Evolutionary conservation across 23 tunicate species (phyloP), one percentile per base, ranked within the genome.

Genomic region (Trididemnum clinides): DNA sequence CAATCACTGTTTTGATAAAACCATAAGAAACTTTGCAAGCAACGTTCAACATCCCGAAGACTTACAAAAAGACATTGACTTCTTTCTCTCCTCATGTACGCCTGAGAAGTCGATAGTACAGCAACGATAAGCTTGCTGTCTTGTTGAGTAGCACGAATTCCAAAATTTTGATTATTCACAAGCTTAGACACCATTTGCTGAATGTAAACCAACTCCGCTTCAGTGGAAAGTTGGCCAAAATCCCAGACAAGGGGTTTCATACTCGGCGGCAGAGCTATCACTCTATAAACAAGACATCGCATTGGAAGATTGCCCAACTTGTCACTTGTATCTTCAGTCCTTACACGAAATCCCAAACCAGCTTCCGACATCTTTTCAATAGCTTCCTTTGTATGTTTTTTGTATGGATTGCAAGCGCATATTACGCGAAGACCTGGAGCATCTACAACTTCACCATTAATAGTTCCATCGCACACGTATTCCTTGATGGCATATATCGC

Each of bases 401-500:
- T 44, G 50, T 87, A 87, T 26, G 91, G 91, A 57, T 87, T 87
- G 57, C 91, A 87, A 30, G 91, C 91, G 33, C 86, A 86, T 25
- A 87, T 71, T 32, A 87, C 81, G 30, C 50, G 50, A 33, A 87
- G 51, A 28, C 83, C 79, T 10, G 57, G 26, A n/a, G 69, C 86
- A 18, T 6, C 15, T 70, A 87, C 81, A 4, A 33, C 20, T 33
- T 81, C 39, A 0, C 91, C 91, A 66, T 64, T 35, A 12, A 87
- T 75, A 5, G 80, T 78, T 50, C 34, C 66, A 54, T 87, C 91
- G 69, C 91, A 87, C 26, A 87, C 74, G 37, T 81, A 73, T 80
- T 87, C 91, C 49, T 87, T 87, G 28, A 87, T 87, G 28, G 91
- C 91, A 69, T 87, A 87, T 1, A 87, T 81, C 12, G 91, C 91